Evolutionary conservation across 2,888 invertebrate species (phyloP), one percentile per base, ranked within the genome.

Genomic region (Eupithecia pulchellata): DNA sequence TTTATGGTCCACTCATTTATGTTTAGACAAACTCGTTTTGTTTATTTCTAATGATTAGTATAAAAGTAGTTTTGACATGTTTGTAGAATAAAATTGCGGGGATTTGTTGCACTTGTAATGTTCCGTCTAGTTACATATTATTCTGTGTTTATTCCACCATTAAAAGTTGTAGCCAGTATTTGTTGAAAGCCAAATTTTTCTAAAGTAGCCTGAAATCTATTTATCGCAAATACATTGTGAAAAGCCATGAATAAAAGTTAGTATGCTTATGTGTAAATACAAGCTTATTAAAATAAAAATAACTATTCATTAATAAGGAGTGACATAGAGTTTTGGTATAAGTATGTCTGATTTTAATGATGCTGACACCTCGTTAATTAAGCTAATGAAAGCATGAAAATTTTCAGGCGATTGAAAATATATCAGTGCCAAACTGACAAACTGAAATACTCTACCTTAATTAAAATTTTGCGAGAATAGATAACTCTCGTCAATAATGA

Each of bases 361-460:
- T 14, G 11, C 25, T 52, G 55, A 36, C 30, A 65, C 57, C 11
- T 27, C 27, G 27, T 65, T 55, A 65, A 65, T 65, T 55, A 65
- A 27, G 65, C 57, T 55, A 57, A 27, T 65, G 55, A n/a, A 55
- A 3, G 47, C 47, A 47, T 65, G 32, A 65, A 57, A 27, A 34
- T 14, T 27, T 55, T 55, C 55, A 17, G 27, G 3, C 6, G 47
- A 55, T 55, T 55, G 55, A 55, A 55, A 55, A 20, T 29, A 55
- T 14, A 27, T 55, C 47, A 20, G 20, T 47, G 11, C 11, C 20
- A 25, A 11, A 9, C 20, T 11, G 20, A 47, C 20, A n/a, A n/a
- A n/a, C n/a, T 4, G 4, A 36, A 1, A 17, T n/a, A 42, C n/a
- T 42, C n/a, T n/a, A 42, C 42, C 14, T 36, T 42, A 6, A n/a